Evolutionary conservation across 2,113 vertebrate species (phyloP).

Genomic region (Heterotilapia buettikoferi): DNA sequence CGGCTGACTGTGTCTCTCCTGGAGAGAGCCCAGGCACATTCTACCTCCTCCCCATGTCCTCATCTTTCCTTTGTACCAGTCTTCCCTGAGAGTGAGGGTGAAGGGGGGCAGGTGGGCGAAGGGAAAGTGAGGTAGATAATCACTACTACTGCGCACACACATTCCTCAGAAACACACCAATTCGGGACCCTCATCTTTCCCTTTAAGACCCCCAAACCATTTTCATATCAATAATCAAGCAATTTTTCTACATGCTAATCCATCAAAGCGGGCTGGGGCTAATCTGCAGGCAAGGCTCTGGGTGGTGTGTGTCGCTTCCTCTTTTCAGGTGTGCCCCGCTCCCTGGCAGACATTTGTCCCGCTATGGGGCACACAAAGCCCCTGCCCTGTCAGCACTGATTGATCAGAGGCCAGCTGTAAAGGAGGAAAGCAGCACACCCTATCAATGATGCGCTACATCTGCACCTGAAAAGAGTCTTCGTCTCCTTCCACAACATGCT

Average conservation of each 20-base stretch:
- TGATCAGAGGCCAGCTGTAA: conserved; percentile 89
- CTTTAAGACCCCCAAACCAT: conserved; percentile 79
- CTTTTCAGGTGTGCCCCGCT: conserved; percentile 92
- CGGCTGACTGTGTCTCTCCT: conserved; percentile 72
- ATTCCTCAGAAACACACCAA: conserved; percentile 17
- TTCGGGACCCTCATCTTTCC: conserved; percentile 61
- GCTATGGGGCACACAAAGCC: conserved; percentile 85
- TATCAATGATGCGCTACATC: conserved; percentile 80
- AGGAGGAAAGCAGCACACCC: conserved; percentile 78
- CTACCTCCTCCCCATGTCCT: conserved; percentile 65
- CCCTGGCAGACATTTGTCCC: conserved; percentile 91
- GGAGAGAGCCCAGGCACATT: conserved; percentile 69
- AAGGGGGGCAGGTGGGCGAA: conserved; percentile 77
- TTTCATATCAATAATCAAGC: conserved; percentile 99
- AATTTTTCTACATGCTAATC: conserved; percentile 99
- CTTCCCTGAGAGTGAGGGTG: conserved; percentile 73
- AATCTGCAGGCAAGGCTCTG: conserved; percentile 77
- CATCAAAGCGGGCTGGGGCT: conserved; percentile 94
- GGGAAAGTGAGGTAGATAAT: conserved; percentile 70
- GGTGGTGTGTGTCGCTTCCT: conserved; percentile 71
- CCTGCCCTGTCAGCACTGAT: conserved; percentile 87
- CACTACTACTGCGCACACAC: conserved; percentile 11
- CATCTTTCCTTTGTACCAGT: conserved; percentile 80
- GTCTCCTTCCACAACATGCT: conserved; percentile 72
- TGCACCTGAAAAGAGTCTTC: conserved; percentile 72